Percentiles rank a stretch among this genome's conserved stretches.
These are phyloP conservation scores for Galerucella nymphaeae DNA, from an alignment of 2,888 invertebrate genomes.

Conservation along the genomic window DNA sequence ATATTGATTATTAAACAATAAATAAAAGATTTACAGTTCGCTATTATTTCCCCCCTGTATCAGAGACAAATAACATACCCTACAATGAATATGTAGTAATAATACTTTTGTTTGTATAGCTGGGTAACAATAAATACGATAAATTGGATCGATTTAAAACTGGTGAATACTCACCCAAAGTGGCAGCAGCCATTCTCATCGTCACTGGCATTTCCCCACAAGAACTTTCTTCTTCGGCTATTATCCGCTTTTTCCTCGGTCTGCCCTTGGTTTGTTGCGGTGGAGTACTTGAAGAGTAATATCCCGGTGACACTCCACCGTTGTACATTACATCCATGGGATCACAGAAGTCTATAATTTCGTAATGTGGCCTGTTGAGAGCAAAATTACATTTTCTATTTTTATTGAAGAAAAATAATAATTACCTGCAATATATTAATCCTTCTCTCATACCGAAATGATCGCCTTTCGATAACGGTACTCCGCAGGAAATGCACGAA, in stretches of 20 bases:
- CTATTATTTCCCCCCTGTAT: neutral
- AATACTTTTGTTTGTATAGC: neutral
- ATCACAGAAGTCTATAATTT: slow-evolving; percentile 73
- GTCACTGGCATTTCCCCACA: slow-evolving; percentile 74
- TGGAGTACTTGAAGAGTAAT: slow-evolving; percentile 71
- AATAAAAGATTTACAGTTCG: neutral
- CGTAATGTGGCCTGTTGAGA: slow-evolving; percentile 73
- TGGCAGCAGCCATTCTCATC: slow-evolving; percentile 77
- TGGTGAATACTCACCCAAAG: slow-evolving; percentile 70
- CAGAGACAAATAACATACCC: neutral
- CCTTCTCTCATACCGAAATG: slow-evolving; percentile 90
- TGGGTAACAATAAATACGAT: no score
- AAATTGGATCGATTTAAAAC: no score
- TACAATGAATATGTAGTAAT: neutral
- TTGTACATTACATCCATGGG: slow-evolving; percentile 71
- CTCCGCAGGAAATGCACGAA: slow-evolving; percentile 86
- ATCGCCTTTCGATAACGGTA: slow-evolving; percentile 86
- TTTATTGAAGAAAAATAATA: slow-evolving; percentile 4
- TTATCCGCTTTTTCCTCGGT: slow-evolving; percentile 82
- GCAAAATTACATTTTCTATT: neutral
- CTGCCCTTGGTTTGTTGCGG: slow-evolving; percentile 80
- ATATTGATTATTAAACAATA: slow-evolving; percentile 1
- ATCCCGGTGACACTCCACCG: slow-evolving; percentile 74
- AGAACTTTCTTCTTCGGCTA: slow-evolving; percentile 66
- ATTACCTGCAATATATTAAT: slow-evolving; percentile 75